These are phyloP conservation scores for Stercorarius parasiticus DNA, from an alignment of 2,113 vertebrate species.

Conservation along the genomic window DNA sequence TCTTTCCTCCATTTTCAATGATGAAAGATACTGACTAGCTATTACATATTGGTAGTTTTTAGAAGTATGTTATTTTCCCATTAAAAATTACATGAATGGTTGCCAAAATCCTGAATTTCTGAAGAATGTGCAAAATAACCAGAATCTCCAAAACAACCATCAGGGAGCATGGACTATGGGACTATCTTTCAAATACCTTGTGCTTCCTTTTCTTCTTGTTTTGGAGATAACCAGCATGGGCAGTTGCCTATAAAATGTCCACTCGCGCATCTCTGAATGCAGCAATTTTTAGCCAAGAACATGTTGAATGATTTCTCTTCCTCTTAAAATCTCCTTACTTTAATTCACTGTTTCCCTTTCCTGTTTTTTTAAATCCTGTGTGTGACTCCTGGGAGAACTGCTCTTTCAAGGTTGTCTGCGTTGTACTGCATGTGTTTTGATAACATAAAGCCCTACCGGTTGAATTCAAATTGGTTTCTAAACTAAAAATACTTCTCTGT, in stretches of 20 bases:
- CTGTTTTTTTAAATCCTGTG: background rate
- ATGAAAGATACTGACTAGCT: background rate
- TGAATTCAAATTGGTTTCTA: background rate
- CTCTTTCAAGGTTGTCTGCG: constrained; percentile 10
- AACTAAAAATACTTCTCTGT: background rate
- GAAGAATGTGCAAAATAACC: background rate
- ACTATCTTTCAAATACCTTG: background rate
- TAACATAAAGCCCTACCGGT: background rate
- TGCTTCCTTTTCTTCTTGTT: background rate
- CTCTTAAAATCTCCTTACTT: background rate
- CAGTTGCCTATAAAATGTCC: background rate
- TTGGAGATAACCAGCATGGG: background rate
- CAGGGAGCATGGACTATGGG: background rate
- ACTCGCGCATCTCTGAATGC: background rate
- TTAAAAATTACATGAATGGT: background rate
- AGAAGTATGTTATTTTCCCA: background rate
- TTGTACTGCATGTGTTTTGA: background rate
- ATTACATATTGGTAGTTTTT: background rate
- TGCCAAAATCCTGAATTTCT: background rate
- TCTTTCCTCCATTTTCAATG: background rate
- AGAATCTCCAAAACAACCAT: background rate
- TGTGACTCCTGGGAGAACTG: background rate
- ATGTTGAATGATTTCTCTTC: background rate
- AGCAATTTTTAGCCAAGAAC: background rate
- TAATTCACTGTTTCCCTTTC: background rate